Evolutionary conservation across 2,113 vertebrate genomes (phyloP), one percentile per base, ranked within the genome.

Genomic region (Atlantisia rogersi): DNA sequence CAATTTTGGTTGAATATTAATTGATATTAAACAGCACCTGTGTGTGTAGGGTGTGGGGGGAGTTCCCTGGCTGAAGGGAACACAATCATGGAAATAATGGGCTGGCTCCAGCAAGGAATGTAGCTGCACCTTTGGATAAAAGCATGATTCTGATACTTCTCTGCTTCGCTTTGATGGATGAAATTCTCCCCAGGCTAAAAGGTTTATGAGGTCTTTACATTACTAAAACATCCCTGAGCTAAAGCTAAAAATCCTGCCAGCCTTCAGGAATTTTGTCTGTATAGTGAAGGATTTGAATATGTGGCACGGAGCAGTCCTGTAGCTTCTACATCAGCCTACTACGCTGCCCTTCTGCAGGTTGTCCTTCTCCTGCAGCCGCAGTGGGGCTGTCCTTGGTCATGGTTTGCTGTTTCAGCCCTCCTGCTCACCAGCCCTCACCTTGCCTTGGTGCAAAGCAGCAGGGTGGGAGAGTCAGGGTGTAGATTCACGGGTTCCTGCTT

Each of bases 401-500:
- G 39, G 19, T 12, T 10, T 32, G 29, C 25, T n/a, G 10, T 40
- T 32, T 46, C 0, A 11, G 19, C 50, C 28, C 50, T 79, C 68
- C 31, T 60, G 1, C 46, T 42, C 35, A 3, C 50, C 62, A 28
- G 25, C 29, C 35, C 63, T 44, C 9, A 0, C 20, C 31, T 59
- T 63, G 31, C 37, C 59, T 28, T 28, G n/a, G 1, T 14, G 44
- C 40, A 50, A 42, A 74, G 63, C 29, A 44, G 15, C 0, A 2
- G 44, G 6, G 22, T 5, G 42, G 31, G 28, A 11, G 59, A 28
- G 15, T 2, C 0, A 0, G 8, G 25, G 8, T 17, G 56, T 24
- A 56, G 32, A 6, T 11, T 15, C 46, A 29, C 46, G 32, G 25
- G 40, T 5, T 84, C 17, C 69, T 82, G 48, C 53, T 29, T 73